Conservation (phyloP, 2,888 invertebrate genomes). For the Cephus pulcher region DNA sequence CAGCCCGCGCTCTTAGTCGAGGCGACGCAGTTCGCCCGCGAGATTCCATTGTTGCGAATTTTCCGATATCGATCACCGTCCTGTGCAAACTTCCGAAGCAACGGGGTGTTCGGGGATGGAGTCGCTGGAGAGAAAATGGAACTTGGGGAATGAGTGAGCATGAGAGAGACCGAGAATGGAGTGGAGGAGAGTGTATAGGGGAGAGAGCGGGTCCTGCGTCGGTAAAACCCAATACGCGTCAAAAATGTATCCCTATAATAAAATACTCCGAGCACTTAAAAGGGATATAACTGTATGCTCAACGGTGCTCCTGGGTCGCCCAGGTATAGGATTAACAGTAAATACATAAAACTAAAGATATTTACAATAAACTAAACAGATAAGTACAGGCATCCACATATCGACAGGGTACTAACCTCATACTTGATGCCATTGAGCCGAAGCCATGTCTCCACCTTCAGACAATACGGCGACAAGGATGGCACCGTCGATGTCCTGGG, state of each 20-base stretch:
- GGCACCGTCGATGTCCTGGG: constrained; percentile 90
- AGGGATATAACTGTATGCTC: not conserved
- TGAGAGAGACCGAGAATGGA: not conserved
- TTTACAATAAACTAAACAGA: not conserved
- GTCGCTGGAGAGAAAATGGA: not conserved
- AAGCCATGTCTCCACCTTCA: constrained; percentile 97
- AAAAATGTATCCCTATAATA: not conserved
- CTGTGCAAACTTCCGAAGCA: not conserved
- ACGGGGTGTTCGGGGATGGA: not conserved
- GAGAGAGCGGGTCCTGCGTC: not conserved
- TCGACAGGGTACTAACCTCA: constrained; percentile 77
- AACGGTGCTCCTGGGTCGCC: not conserved
- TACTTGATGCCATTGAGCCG: constrained; percentile 91
- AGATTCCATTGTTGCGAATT: not conserved
- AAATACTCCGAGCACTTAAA: not conserved
- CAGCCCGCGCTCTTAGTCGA: not conserved
- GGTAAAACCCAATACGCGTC: not conserved
- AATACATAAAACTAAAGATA: constrained; percentile 25
- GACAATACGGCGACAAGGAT: constrained; percentile 91
- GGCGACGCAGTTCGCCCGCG: not conserved
- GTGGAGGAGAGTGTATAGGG: not conserved
- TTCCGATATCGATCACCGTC: not conserved
- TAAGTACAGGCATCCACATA: not conserved
- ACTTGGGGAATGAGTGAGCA: not conserved
- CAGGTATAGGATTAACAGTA: not conserved